Evolutionary conservation across 2,797 vertebrate genomes (phyloP), one percentile per base, ranked within the genome.

Genomic region (Sandelia bainsii): DNA sequence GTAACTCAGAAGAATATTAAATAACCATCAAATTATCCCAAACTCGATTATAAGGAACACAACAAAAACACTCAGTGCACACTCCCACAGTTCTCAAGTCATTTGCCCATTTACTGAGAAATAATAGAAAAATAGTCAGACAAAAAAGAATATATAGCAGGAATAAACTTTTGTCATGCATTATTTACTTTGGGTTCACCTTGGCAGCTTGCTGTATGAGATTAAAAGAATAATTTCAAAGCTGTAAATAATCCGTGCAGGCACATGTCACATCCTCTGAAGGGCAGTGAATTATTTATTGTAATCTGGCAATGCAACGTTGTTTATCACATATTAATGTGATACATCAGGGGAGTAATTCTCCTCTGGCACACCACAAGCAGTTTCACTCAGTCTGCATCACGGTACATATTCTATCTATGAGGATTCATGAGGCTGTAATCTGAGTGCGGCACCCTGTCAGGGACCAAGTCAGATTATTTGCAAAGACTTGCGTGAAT

Each of bases 261-360:
- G 89, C 86, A 90, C 91, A 92, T 87, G 91, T 92, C 88, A 90
- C 86, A 88, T 89, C 89, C 83, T 92, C 88, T 91, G 91, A 94
- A 94, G 91, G 88, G 85, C 90, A 89, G 91, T 95, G 92, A 94
- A 95, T 94, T 93, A 94, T 95, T 94, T 92, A 95, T 92, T 91
- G 85, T 94, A 94, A 95, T 94, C 92, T 93, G 86, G 91, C 90
- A 93, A 93, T 93, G 92, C 89, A 87, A 79, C 89, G 94, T 91
- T 94, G 93, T 94, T 94, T 94, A 94, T 94, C 92, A 95, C 93
- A 94, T 95, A 93, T 94, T 94, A 94, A 94, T 94, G 93, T 89
- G 92, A 93, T 94, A 94, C 91, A 94, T 93, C 92, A 93, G 92
- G 89, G 91, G 90, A 93, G 87, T 92, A 89, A 92, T 95, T 93